Percentiles rank a stretch among this genome's conserved stretches.
phyloP scores from a whole-genome alignment of 2,797 vertebrate species.

The Poeciliopsis infans region DNA sequence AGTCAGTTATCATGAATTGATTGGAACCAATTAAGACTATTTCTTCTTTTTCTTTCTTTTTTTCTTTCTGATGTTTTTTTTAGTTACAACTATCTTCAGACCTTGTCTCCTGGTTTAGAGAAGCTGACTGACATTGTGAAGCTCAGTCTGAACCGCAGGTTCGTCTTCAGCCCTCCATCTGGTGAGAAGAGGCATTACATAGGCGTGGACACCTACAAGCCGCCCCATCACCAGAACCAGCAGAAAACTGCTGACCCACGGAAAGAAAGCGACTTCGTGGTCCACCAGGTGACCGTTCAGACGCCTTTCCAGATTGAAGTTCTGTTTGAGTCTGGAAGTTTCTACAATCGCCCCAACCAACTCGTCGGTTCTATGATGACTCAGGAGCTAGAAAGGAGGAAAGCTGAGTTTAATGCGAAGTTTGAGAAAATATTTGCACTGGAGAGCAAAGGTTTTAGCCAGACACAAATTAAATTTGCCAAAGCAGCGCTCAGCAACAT shows the following conservation, averaged over 20 bases:
- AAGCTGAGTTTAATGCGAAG: conserved; percentile 78
- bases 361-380: conserved; percentile 82
- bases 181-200: conserved; percentile 86
- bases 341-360: conserved; percentile 70
- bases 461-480: conserved; percentile 82
- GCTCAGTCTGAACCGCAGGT: conserved; percentile 85
- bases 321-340: conserved; percentile 91
- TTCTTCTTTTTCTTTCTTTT: not conserved
- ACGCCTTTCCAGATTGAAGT: conserved; percentile 87
- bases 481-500: conserved; percentile 91
- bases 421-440: conserved; percentile 88
- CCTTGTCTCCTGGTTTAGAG: conserved; percentile 85
- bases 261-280: conserved; percentile 83
- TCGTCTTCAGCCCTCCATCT: conserved; percentile 81
- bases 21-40: not conserved
- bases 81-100: conserved; percentile 91
- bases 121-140: conserved; percentile 89
- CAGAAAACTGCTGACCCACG: conserved; percentile 63
- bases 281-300: conserved; percentile 92
- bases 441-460: conserved; percentile 77
- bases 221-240: conserved; percentile 72
- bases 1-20: not conserved
- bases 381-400: conserved; percentile 78
- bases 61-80: conserved; percentile 7
- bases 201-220: conserved; percentile 80